Evolutionary conservation across 2,888 invertebrate species (phyloP).

Genomic region (Encarsia formosa): DNA sequence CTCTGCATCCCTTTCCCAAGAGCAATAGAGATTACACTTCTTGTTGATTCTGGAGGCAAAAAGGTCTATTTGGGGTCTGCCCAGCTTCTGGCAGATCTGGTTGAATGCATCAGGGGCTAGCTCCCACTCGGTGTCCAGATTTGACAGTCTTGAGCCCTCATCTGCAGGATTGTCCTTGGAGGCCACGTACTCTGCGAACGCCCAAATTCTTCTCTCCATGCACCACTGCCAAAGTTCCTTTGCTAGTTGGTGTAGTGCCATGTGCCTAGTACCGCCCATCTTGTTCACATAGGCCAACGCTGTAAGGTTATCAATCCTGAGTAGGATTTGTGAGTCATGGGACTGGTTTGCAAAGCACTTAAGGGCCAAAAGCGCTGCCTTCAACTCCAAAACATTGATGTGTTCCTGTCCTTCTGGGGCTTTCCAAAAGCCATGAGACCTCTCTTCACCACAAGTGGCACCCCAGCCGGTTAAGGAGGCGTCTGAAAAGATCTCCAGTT

Average conservation of each 20-base stretch:
- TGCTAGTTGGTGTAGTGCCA: slow-evolving; percentile 13
- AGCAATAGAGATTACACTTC: no score
- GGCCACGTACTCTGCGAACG: slow-evolving; percentile 28
- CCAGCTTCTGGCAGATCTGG: no score
- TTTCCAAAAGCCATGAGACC: background rate
- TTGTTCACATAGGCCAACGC: slow-evolving; percentile 26
- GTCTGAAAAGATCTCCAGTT: background rate
- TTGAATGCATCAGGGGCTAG: no score
- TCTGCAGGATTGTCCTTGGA: no score
- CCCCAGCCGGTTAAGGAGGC: background rate
- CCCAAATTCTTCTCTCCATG: slow-evolving; percentile 19
- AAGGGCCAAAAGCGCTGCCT: background rate
- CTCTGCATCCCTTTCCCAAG: no score
- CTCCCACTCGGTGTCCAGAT: no score
- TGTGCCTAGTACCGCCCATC: slow-evolving; percentile 26
- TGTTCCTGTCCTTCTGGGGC: background rate
- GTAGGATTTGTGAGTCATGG: background rate
- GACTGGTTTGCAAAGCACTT: background rate
- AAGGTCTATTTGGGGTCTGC: no score
- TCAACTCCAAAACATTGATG: background rate
- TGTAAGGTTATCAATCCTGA: background rate
- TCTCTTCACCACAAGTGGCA: background rate
- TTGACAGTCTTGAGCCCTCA: no score
- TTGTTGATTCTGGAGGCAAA: no score
- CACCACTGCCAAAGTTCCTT: slow-evolving; percentile 28